phyloP scores from a whole-genome alignment of 2,888 invertebrate genomes.

The Caenorhabditis sp. region DNA sequence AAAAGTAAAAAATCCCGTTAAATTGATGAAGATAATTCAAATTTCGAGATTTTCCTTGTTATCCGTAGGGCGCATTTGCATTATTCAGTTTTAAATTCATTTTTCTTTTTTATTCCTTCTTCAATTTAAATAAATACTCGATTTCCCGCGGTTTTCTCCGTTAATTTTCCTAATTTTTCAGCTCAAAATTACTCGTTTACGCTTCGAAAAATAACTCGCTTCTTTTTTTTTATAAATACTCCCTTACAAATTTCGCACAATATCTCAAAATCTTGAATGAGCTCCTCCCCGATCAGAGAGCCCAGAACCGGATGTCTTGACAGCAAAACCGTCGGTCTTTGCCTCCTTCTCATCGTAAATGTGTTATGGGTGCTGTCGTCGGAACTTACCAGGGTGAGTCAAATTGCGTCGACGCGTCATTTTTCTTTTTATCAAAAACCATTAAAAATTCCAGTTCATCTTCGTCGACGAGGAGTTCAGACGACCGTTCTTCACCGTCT shows the following conservation, averaged over 20 bases:
- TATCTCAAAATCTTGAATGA: constrained; percentile 47
- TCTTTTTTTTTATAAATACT: too few relatives aligned
- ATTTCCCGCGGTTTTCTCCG: constrained; percentile 3
- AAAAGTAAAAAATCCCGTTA: too few relatives aligned
- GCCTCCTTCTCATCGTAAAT: constrained; percentile 93
- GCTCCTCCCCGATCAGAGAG: constrained; percentile 34
- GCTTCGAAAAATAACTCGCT: constrained; percentile 1
- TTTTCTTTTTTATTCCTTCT: constrained; percentile 27
- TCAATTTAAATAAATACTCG: constrained; percentile 6
- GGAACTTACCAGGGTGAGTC: constrained; percentile 92
- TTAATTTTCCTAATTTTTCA: constrained; percentile 17
- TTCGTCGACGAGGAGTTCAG: constrained; percentile 89
- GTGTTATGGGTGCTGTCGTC: constrained; percentile 96
- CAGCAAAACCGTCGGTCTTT: constrained; percentile 87
- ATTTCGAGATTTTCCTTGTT: neutral
- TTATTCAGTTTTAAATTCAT: neutral
- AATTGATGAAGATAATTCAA: too few relatives aligned
- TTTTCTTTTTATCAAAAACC: too few relatives aligned
- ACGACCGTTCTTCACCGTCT: constrained; percentile 96
- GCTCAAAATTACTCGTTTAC: constrained; percentile 10
- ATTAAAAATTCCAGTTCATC: constrained; percentile 87
- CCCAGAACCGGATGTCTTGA: constrained; percentile 54
- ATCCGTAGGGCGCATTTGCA: neutral
- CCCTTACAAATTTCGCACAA: neutral
- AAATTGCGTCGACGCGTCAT: too few relatives aligned